Base-by-base conservation (phyloP, 2,797 vertebrate species). In the Lates japonicus region DNA sequence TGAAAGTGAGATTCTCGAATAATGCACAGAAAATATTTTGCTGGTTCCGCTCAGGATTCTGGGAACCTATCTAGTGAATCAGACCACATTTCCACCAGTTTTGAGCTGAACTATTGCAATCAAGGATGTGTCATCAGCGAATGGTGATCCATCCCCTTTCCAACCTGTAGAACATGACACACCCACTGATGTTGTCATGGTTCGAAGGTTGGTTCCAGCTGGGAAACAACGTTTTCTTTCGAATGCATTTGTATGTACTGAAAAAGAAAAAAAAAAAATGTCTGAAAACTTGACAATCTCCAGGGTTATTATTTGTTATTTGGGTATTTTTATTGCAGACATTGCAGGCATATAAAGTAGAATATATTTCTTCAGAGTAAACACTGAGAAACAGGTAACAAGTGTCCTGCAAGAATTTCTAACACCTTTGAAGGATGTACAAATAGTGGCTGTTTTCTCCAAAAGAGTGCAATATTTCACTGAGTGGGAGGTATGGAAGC, bases 401-500 rank as follows among this genome's bases (percentile, higher is more conserved):
- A 55, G 12, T 61, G 20, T 44, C 22, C 9, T 3, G 9, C 22
- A 6, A 67, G 20, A 52, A 35, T 17, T 59, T 75, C n/a, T 67
- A 67, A 61, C 64, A 76, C 39, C 16, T 83, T 14, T 39, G 13
- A 74, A 66, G 29, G 6, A 70, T 57, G 8, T 48, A 41, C 4
- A 48, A 60, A 71, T 33, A 63, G 51, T 76, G 63, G 42, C 74
- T 83, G 65, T 66, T 85, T 70, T 68, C 55, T 78, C 64, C 46
- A 46, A 46, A 60, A 62, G 17, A 22, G 54, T 67, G 67, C 67
- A 78, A 48, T 10, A 61, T 81, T 79, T 76, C 70, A 14, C 35
- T 74, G 79, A 60, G 82, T 88, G 70, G 86, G 87, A 76, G 72
- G 64, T 42, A 51, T 48, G 3, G 31, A 70, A 61, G 14, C 19